Evolutionary conservation across 2,113 vertebrate species (phyloP), one percentile per base, ranked within the genome.

Genomic region (Sporophila hypoxantha): DNA sequence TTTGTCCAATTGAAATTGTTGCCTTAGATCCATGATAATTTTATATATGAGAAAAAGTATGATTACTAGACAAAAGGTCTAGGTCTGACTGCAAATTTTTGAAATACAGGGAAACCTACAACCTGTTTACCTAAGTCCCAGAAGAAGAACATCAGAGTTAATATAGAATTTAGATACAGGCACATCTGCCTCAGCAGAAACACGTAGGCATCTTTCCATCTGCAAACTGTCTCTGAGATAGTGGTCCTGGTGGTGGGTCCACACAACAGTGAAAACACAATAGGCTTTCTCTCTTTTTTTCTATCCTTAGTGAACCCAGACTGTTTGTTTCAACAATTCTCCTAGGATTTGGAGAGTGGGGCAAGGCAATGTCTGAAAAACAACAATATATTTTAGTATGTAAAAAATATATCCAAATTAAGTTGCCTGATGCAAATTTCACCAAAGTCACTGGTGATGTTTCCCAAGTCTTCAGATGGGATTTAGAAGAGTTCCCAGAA

Each of bases 371-470:
- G 3, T 65, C 25, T 71, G n/a, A 67, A 62, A 83, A 32, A 20
- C 4, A 47, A 18, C 9, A 0, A 5, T 12, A 14, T 30, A 2
- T 67, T 55, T 62, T 21, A 55, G 2, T 20, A 17, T 20, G 10
- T 25, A 15, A 61, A 81, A 14, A 47, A 19, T 2, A 21, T 7
- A 14, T 39, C 18, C 3, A 25, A 60, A 61, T 87, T 39, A 32
- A 1, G 4, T n/a, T 76, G 21, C 10, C 30, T 34, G 17, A 37
- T 59, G 14, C 7, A 88, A 70, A 71, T 25, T 19, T 67, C 15
- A 47, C 5, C 8, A 27, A 47, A 56, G 5, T 56, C 6, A 16
- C 8, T 39, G 20, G 6, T 69, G 10, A 25, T 52, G 49, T 47
- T 90, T 88, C 17, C 17, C 4, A 16, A 8, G 29, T 29, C 3